phyloP scores from a whole-genome alignment of 2,797 vertebrate species.

The Miichthys miiuy region DNA sequence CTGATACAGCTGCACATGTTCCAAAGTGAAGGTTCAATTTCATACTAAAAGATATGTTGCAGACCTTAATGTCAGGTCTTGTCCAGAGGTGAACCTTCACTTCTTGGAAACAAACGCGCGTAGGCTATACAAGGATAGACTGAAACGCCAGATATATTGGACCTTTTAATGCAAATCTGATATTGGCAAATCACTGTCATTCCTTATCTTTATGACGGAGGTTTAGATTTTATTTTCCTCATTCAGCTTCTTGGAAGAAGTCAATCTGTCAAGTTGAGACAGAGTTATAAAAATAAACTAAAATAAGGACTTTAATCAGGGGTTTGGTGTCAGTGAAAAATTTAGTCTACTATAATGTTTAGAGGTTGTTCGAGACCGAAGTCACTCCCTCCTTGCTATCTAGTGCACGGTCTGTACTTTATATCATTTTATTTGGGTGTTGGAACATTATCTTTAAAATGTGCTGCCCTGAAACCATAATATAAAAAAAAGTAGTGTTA shows the following conservation, averaged over 20 bases:
- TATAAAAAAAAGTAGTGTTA: too few relatives aligned
- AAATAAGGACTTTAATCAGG: background rate
- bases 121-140: background rate
- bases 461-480: too few relatives aligned
- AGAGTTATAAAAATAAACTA: background rate
- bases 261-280: background rate
- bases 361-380: background rate
- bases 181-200: background rate
- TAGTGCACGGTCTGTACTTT: background rate
- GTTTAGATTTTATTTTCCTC: background rate
- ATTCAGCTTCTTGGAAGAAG: background rate
- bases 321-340: background rate
- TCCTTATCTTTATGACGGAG: background rate
- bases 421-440: background rate
- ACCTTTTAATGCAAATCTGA: slow-evolving; percentile 1
- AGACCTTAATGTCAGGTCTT: slow-evolving; percentile 1
- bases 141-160: slow-evolving; percentile 4
- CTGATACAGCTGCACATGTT: slow-evolving; percentile 3
- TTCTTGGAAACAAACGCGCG: slow-evolving; percentile 20
- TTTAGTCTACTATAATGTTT: background rate
- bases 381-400: too few relatives aligned
- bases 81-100: slow-evolving; percentile 11
- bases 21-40: slow-evolving; percentile 1
- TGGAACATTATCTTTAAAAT: background rate
- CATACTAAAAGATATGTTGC: background rate